Base-by-base conservation (phyloP, 2,113 vertebrate genomes). In the Fregetta grallaria region DNA sequence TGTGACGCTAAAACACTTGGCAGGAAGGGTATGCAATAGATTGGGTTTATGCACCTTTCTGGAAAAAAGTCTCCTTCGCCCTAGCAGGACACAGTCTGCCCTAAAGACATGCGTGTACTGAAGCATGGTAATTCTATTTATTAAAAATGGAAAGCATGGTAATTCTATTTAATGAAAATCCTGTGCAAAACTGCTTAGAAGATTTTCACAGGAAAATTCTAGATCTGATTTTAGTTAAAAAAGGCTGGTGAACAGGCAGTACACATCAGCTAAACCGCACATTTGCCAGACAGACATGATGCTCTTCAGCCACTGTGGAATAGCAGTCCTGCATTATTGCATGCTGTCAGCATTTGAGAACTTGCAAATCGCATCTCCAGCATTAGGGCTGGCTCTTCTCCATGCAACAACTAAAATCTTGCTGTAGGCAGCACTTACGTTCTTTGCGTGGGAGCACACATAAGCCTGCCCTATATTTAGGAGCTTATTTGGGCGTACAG, bases 381-480 rank as follows among this genome's bases (percentile, higher is more conserved):
- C 3, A 0, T 42, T 13, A 55, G 47, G 42, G 45, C 8, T 38
- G 21, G 23, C 11, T 19, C 30, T 73, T 71, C 40, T 81, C 36
- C 40, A 27, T 49, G 36, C 63, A 70, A 13, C 22, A 34, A 50
- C 26, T n/a, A 32, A 76, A 72, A 55, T 25, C 36, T 40, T n/a
- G 20, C 5, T 1, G 49, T 65, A 82, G 50, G 27, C 1, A 0
- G 68, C 62, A 55, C 19, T 68, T 53, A 17, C 0, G 8, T 10
- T 30, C 26, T 50, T 42, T 29, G 27, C 3, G 1, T 63, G n/a
- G n/a, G n/a, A 25, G 5, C 62, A 34, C 26, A 61, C n/a, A 25
- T 8, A 34, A 65, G 7, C 22, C 27, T 58, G 70, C 2, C 66
- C 22, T 70, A 53, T 0, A 0, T 32, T 59, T 58, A 50, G 88